Evolutionary conservation across 2,888 invertebrate species (phyloP), one percentile per base, ranked within the genome.

Genomic region (Oxyscelio sp.): DNA sequence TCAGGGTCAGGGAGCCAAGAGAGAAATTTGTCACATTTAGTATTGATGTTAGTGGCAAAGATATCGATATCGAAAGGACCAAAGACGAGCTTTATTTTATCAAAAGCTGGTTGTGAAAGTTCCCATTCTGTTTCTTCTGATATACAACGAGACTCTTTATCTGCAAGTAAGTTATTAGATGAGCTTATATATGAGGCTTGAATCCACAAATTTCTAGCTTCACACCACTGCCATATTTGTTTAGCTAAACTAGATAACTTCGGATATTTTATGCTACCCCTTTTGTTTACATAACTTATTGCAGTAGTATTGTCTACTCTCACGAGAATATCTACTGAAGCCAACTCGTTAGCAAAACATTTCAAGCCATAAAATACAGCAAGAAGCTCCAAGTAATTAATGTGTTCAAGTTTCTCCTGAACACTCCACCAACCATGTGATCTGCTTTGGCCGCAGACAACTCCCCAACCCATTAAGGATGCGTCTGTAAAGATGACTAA

Each of bases 131-230:
- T 71, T 11, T 71, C 59, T 13, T 13, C n/a, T 31, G 48, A 40
- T 13, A 52, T 11, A 17, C n/a, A 13, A 9, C 71, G 40, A 24
- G 71, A 71, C n/a, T 71, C 59, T 34, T 3, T 11, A 43, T 71
- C 59, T 13, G 71, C 59, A 11, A 45, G 0, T 3, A 17, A 15
- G 52, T 21, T 71, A 24, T 61, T 61, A 13, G 50, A 48, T 5
- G 73, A 73, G 4, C 15, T 61, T 1, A 77, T 75, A 22, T 77
- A 66, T 3, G 75, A 77, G 1, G 66, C 66, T 11, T 43, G 56
- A 31, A 77, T 34, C 15, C n/a, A 48, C 2, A 73, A 13, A 6
- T 73, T 48, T 21, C 61, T 48, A 1, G 2, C 13, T n/a, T 61
- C 73, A 24, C 73, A 73, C 48, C 73, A 73, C 22, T 61, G 34